Conservation (phyloP, 2,888 invertebrate genomes). For the Patella ulyssiponensis region DNA sequence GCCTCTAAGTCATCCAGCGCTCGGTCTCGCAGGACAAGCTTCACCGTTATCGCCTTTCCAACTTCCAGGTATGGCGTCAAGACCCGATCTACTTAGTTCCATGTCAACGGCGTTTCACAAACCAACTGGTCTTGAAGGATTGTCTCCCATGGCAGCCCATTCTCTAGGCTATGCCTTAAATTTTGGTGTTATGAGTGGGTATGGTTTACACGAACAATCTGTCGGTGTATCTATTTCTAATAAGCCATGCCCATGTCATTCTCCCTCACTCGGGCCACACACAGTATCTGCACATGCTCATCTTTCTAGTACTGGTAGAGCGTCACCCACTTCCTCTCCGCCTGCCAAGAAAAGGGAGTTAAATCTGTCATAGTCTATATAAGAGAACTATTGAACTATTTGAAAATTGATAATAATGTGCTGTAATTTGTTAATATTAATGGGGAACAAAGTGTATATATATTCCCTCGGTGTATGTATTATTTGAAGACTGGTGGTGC, state of each 20-base stretch:
- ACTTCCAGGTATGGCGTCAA: not conserved
- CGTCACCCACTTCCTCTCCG: constrained; percentile 7
- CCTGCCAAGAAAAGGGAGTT: constrained; percentile 6
- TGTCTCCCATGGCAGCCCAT: constrained; percentile 6
- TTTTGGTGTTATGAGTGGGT: not conserved
- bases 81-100: not conserved
- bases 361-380: not conserved
- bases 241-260: not conserved
- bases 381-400: not conserved
- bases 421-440: no score
- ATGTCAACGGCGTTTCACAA: constrained; percentile 6
- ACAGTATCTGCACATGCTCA: not conserved
- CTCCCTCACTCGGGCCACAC: not conserved
- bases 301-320: not conserved
- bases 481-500: no score
- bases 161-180: constrained; percentile 7
- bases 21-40: not conserved
- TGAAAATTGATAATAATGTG: no score
- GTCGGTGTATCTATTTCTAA: not conserved
- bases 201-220: not conserved
- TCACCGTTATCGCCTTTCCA: not conserved
- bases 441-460: no score
- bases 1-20: not conserved
- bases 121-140: constrained; percentile 5
- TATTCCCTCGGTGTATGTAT: no score